Base-by-base conservation (phyloP, 2,888 invertebrate species). In the Drosophila emarginata region DNA sequence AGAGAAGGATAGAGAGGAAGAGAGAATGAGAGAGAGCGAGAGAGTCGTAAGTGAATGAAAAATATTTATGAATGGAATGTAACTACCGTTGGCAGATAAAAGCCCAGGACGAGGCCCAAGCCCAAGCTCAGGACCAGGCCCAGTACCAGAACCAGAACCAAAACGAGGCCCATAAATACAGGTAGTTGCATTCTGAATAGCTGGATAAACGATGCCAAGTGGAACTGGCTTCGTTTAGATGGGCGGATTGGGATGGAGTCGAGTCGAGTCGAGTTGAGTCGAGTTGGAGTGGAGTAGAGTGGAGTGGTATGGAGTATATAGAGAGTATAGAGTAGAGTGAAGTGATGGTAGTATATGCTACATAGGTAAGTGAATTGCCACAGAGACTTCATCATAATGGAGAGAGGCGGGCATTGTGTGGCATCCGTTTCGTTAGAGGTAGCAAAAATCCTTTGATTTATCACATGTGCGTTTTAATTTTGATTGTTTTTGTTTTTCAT, bases 11-110 rank as follows among this genome's bases (percentile, higher is more conserved):
- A 1, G 37, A 12, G n/a, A 9, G 23, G 4, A 18, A 23, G n/a
- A 59, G 39, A 56, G 63, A 73, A 4, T 4, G 18, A 45, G 18
- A 45, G 18, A 18, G 11, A 45, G 45, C 9, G 45, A 21, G 5
- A 45, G 18, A 45, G 18, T 45, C 45, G 45, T 82, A 83, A 87
- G 78, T 87, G 83, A 88, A 83, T 87, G 88, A 85, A 87, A 87
- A 74, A 74, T 87, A 78, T 78, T 86, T 75, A 78, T 88, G 83
- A 83, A 83, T 88, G 83, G 80, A 80, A 87, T 87, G 88, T 67
- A 86, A 82, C 88, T 87, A 81, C 78, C 76, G 77, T 65, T 69
- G 78, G 70, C 74, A 87, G 81, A 82, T 82, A 82, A 82, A 82
- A 82, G 81, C 81, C 85, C 76, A 69, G 78, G 72, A n/a, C 23